phyloP scores from a whole-genome alignment of 1,140 invertebrate genomes.

The Chlorops oryzae region DNA sequence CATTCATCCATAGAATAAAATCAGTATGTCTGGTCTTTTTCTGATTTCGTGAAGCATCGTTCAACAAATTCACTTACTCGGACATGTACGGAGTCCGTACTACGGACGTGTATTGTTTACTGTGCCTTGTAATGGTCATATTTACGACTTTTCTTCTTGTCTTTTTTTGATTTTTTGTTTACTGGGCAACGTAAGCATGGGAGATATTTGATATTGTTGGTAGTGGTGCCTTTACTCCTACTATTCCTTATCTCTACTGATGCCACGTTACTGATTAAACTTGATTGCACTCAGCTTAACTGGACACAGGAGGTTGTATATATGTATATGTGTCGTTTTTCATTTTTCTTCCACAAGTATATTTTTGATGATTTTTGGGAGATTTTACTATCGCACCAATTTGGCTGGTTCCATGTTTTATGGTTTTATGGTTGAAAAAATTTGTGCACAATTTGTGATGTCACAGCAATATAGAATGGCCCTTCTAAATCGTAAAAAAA shows the following conservation, averaged over 20 bases:
- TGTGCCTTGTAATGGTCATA: constrained; percentile 12
- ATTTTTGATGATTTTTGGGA: not conserved
- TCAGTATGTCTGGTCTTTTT: too few relatives aligned
- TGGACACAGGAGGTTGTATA: too few relatives aligned
- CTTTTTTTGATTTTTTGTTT: constrained; percentile 17
- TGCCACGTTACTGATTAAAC: constrained; percentile 43
- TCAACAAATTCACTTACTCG: too few relatives aligned
- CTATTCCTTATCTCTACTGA: constrained; percentile 13
- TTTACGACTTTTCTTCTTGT: constrained; percentile 20
- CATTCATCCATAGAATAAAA: too few relatives aligned
- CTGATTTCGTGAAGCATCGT: too few relatives aligned
- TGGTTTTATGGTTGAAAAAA: constrained; percentile 27
- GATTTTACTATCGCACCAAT: constrained; percentile 3
- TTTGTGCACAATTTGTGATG: constrained; percentile 25
- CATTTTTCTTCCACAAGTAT: not conserved
- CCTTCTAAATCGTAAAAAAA: too few relatives aligned
- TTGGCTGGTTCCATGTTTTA: constrained; percentile 13
- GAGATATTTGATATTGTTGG: too few relatives aligned
- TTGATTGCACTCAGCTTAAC: constrained; percentile 44
- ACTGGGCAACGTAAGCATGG: too few relatives aligned
- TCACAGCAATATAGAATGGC: too few relatives aligned
- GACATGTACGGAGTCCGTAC: constrained; percentile 5
- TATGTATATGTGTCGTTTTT: constrained; percentile 22
- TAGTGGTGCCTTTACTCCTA: too few relatives aligned
- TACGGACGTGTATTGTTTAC: constrained; percentile 1